Percentiles rank a stretch among this genome's conserved stretches.
These are phyloP conservation scores for Phenganax stokvisi DNA, from an alignment of 92 coral and sea anemone species.

Conservation along the genomic window DNA sequence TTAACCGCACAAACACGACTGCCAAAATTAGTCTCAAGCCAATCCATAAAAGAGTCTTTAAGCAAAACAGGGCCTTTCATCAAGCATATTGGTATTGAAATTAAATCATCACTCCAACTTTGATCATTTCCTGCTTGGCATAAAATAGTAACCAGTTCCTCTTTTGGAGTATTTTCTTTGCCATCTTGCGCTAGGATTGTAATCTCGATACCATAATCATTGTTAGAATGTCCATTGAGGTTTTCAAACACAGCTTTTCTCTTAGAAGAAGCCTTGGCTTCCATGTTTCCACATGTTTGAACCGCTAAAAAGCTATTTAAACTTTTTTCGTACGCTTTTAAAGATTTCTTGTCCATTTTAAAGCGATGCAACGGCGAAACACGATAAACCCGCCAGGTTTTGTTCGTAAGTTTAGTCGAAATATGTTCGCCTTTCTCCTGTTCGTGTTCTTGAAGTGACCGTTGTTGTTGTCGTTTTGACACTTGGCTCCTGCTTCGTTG, in stretches of 20 bases:
- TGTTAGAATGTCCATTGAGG: constrained; percentile 49
- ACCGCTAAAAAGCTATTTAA: constrained; percentile 8
- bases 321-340: constrained; percentile 48
- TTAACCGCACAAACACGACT: constrained; percentile 64
- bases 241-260: constrained; percentile 48
- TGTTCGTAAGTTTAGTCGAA: constrained; percentile 48
- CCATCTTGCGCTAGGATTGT: constrained; percentile 23
- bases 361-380: constrained; percentile 78
- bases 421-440: constrained; percentile 3
- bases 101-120: constrained; percentile 42
- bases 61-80: constrained; percentile 65
- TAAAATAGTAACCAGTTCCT: constrained; percentile 51
- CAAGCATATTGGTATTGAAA: constrained; percentile 69
- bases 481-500: constrained; percentile 7
- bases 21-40: constrained; percentile 76
- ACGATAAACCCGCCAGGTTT: constrained; percentile 74
- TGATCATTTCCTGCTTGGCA: constrained; percentile 61
- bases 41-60: constrained; percentile 46
- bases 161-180: constrained; percentile 25
- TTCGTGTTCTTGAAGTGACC: background rate
- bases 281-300: background rate
- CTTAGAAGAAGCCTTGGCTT: constrained; percentile 5
- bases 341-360: constrained; percentile 43
- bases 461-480: constrained; percentile 9
- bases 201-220: constrained; percentile 63